Evolutionary conservation across 1,140 invertebrate genomes (phyloP), one percentile per base, ranked within the genome.

Genomic region (Panulirus ornatus): DNA sequence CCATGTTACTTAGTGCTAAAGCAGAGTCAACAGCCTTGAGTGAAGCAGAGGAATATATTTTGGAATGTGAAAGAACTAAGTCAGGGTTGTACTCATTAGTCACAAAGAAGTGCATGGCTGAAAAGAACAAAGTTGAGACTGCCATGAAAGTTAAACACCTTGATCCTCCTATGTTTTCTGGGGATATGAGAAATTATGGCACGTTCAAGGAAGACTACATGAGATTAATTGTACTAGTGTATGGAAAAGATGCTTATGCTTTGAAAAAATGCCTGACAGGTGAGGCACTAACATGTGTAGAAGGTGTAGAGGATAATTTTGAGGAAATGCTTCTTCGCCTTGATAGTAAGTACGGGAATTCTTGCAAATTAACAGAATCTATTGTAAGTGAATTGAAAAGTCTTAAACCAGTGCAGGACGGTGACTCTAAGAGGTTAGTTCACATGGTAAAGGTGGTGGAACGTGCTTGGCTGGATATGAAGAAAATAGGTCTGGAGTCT

Each of bases 311-410:
- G 36, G 71, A 16, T 3, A 30, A 30, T n/a, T 27, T 30, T 75
- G 2, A 75, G 16, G n/a, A n/a, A n/a, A 75, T 75, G 16, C 34
- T 75, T 38, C 71, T 30, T 30, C 71, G 71, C 71, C 14, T 75
- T n/a, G 71, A 75, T 36, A 38, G 34, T 75, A 75, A 16, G 36
- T 75, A 75, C 14, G 71, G 71, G n/a, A 75, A 75, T 1, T 30
- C 14, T 2, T 75, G 2, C 9, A 75, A 75, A 9, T 38, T 75
- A 5, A 75, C 71, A 1, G 71, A 2, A 1, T 27, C 16, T 75
- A 16, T 75, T 75, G 14, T 34, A 75, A 75, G 70, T 73, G n/a
- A 75, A 75, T 3, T 75, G n/a, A 75, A 75, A 75, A 75, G 14
- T 9, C 71, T 75, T 73, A 16, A 34, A 9, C 30, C 16, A 16